Evolutionary conservation across 37 sponge, comb jelly and placozoan genomes (phyloP), one percentile per base, ranked within the genome.

Genomic region (Lycopodina hypogea): DNA sequence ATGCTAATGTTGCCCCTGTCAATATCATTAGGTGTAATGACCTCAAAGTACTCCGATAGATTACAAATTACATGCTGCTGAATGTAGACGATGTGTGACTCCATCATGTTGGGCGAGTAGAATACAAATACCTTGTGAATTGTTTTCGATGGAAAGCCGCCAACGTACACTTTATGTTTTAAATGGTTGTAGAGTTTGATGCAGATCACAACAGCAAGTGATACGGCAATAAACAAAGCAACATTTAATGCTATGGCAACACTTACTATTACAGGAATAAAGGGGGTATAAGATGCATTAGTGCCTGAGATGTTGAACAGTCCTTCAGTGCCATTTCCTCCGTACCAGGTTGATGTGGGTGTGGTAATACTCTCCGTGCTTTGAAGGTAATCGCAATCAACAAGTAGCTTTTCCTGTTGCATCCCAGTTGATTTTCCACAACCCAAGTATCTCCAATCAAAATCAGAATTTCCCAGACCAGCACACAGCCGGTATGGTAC

Each of bases 121-220:
- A 77, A 35, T 2, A 77, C 65, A 37, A 77, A 24, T 2, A 77
- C 65, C 34, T 59, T 45, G n/a, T 23, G 39, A 15, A n/a, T 37
- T 12, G 4, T 12, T 15, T 2, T 51, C 24, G 56, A 17, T 2
- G 26, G 34, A 4, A 34, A 3, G 66, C 3, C 30, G 34, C 66
- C 2, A 29, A 65, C 12, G 2, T 32, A 4, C 3, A 4, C 35
- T 65, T 65, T 3, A 34, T 7, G 7, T 17, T 34, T 32, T 14
- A 32, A 2, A 30, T 29, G 35, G 18, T 34, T 14, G 42, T 28
- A 33, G 39, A 60, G 30, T 9, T 14, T 21, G 41, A 50, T 15
- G 32, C 28, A 33, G 1, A 51, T 1, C 2, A 72, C 0, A 9
- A 51, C 41, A 21, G 42, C n/a, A 8, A 69, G 22, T 69, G 33